These are phyloP conservation scores for Corythornis madagascariensis DNA, from an alignment of 2,113 vertebrate genomes.

Conservation along the genomic window DNA sequence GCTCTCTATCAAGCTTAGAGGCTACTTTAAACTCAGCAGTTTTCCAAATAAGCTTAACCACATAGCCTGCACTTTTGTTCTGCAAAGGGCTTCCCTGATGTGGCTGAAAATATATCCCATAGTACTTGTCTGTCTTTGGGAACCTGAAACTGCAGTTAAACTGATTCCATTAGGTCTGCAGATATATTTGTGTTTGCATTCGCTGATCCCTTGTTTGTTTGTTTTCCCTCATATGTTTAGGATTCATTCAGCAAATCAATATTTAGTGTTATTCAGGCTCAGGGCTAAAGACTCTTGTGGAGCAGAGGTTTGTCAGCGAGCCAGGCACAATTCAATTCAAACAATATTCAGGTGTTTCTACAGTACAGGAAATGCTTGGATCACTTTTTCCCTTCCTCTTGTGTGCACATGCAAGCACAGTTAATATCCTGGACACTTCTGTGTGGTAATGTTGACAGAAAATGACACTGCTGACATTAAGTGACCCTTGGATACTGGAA, in stretches of 20 bases:
- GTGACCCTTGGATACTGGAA: not conserved
- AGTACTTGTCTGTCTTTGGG: not conserved
- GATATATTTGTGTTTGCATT: not conserved
- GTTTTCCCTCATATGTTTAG: not conserved
- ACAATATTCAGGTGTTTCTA: not conserved
- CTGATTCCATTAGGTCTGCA: not conserved
- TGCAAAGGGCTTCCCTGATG: not conserved
- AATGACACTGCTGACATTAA: not conserved
- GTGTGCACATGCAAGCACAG: not conserved
- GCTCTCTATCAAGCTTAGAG: not conserved
- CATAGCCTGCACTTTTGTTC: not conserved
- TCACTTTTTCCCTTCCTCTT: slow-evolving; percentile 34
- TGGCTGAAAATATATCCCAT: not conserved
- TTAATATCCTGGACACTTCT: not conserved
- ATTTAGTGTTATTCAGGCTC: not conserved
- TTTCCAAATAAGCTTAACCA: not conserved
- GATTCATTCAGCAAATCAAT: not conserved
- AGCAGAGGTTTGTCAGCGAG: not conserved
- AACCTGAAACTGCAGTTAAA: not conserved
- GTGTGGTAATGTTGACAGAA: not conserved
- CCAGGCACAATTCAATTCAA: not conserved
- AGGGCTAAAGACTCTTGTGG: not conserved
- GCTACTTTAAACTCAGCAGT: not conserved
- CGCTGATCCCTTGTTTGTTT: not conserved
- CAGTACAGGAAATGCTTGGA: not conserved